Base-by-base conservation (phyloP, 2,888 invertebrate genomes). In the Myathropa florea region DNA sequence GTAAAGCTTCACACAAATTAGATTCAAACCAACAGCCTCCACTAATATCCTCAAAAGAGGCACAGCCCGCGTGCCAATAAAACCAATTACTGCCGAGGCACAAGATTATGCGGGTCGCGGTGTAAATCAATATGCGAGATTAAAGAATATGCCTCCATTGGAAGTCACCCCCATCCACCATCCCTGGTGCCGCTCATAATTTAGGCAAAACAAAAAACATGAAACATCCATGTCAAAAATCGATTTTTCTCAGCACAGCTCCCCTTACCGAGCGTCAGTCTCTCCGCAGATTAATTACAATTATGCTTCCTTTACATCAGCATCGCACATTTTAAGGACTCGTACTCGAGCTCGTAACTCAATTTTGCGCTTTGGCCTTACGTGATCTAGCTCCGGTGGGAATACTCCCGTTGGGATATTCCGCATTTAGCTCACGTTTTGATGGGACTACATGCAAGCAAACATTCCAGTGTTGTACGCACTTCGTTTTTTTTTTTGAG, bases 271-370 rank as follows among this genome's bases (percentile, higher is more conserved):
- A 10, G 30, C n/a, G 6, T 39, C 53, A 21, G 64, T 72, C 71
- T 80, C 71, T 79, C 72, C 46, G 14, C 55, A 73, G 80, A 80
- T 80, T 80, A 80, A 80, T 80, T 80, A 80, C 80, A 68, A 80
- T 73, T 80, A 73, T 53, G 67, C 57, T 73, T 46, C 72, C 64
- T 63, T 73, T 68, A 36, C 80, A 80, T 65, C 53, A 55, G 60
- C 53, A 36, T 24, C 33, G 61, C 33, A 67, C 67, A 73, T 68
- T 80, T 68, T 73, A 14, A 67, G 36, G 26, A 67, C 80, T 55
- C 67, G 30, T 46, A 36, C 67, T 67, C 65, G 67, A 14, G 53
- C 67, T 60, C 73, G 73, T 80, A 80, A 80, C 80, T 80, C 73
- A 80, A 80, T 80, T 80, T 80, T 55, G 60, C 68, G 80, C 73